Conservation (phyloP, 2,888 invertebrate genomes). For the Amiota minor region DNA sequence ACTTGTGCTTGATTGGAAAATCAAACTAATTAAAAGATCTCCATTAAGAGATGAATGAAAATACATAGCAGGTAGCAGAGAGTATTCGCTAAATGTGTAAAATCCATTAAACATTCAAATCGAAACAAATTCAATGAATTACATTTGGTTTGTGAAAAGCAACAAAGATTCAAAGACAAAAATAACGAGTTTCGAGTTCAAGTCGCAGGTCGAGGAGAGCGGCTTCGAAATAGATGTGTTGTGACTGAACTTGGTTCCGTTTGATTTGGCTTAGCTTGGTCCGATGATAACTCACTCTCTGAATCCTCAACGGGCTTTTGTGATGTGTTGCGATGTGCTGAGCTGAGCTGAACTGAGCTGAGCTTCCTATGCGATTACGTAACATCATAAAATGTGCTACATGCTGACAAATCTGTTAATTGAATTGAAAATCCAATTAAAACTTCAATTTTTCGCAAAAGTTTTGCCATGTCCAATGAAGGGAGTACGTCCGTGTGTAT, state of each 20-base stretch:
- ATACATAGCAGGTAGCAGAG: background rate
- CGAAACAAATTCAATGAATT: slow-evolving; percentile 65
- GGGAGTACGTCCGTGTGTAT: background rate
- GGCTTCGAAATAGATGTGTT: slow-evolving; percentile 3
- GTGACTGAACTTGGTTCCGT: too few species aligned
- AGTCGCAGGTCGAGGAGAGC: too few species aligned
- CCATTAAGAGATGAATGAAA: slow-evolving; percentile 59
- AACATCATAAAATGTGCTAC: slow-evolving; percentile 63
- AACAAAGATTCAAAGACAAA: background rate
- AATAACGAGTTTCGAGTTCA: too few species aligned
- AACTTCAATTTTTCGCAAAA: slow-evolving; percentile 64
- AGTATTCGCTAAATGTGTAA: background rate
- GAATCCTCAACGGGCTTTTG: too few species aligned
- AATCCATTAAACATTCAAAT: slow-evolving; percentile 66
- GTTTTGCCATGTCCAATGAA: slow-evolving; percentile 43
- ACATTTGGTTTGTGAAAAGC: slow-evolving; percentile 40
- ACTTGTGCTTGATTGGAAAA: slow-evolving; percentile 64
- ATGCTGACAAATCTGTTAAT: slow-evolving; percentile 70
- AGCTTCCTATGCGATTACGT: slow-evolving; percentile 25
- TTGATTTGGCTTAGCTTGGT: too few species aligned
- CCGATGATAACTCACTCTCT: too few species aligned
- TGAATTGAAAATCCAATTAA: slow-evolving; percentile 73
- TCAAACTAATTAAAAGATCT: slow-evolving; percentile 71
- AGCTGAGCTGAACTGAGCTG: too few species aligned
- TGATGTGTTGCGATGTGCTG: too few species aligned